phyloP scores from a whole-genome alignment of 2,888 invertebrate species.

The Sussaba pulchella region DNA sequence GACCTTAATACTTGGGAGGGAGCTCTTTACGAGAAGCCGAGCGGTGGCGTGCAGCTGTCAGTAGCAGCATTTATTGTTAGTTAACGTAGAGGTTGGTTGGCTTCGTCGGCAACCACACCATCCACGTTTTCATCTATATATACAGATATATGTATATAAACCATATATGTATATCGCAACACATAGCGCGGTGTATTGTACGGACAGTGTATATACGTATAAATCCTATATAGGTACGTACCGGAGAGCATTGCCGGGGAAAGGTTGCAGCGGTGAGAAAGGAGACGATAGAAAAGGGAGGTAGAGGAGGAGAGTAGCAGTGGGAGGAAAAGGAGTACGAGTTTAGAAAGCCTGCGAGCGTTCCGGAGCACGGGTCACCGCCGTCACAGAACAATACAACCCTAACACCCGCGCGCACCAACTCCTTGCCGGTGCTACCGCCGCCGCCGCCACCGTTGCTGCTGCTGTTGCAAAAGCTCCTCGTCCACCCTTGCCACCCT shows the following conservation, averaged over 20 bases:
- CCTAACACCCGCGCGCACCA: constrained; percentile 61
- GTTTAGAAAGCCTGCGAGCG: constrained; percentile 76
- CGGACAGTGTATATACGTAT: constrained; percentile 33
- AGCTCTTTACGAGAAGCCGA: constrained; percentile 66
- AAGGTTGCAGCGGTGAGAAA: constrained; percentile 41
- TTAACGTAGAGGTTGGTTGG: constrained; percentile 69
- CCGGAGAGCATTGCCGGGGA: constrained; percentile 36
- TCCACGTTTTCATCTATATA: constrained; percentile 4
- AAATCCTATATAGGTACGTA: constrained; percentile 55
- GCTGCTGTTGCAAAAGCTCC: constrained; percentile 29
- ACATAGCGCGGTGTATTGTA: not conserved
- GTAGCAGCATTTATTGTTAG: constrained; percentile 76
- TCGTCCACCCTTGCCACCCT: constrained; percentile 16
- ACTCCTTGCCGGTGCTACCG: constrained; percentile 31
- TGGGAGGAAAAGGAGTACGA: constrained; percentile 63
- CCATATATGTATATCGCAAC: constrained; percentile 8
- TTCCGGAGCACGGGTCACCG: constrained; percentile 77
- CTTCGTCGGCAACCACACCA: constrained; percentile 40
- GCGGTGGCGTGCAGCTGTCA: constrained; percentile 74
- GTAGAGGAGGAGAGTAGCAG: constrained; percentile 49
- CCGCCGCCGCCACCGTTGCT: constrained; percentile 35
- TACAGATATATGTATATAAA: constrained; percentile 15
- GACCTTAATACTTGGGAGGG: constrained; percentile 50
- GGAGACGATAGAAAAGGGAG: constrained; percentile 42
- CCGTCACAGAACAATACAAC: constrained; percentile 79